Evolutionary conservation across 2,113 vertebrate genomes (phyloP).

Genomic region (Sphaerodactylus townsendi): DNA sequence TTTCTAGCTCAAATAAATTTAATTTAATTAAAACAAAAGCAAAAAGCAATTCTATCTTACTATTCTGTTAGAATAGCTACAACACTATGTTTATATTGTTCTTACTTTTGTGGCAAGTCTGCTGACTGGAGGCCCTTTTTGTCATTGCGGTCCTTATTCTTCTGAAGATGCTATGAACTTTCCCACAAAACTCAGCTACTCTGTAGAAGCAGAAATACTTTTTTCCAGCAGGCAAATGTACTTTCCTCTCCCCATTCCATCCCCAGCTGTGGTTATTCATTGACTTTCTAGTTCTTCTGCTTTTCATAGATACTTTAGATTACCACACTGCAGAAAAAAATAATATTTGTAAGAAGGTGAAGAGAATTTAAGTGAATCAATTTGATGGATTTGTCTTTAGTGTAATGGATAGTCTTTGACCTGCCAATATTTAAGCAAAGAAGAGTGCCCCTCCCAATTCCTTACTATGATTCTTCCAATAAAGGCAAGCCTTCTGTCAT

Average conservation of each 20-base stretch:
- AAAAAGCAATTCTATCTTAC: background rate
- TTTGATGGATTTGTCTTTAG: too few relatives aligned
- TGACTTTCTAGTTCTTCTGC: fast-evolving
- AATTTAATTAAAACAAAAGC: background rate
- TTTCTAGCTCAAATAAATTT: background rate
- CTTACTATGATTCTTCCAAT: background rate
- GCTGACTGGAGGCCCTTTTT: too few relatives aligned
- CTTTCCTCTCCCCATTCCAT: background rate
- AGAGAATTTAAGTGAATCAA: background rate
- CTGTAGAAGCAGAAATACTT: background rate
- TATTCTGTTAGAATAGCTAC: background rate
- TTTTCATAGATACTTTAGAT: background rate
- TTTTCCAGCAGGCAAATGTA: background rate
- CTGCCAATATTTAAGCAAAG: too few relatives aligned
- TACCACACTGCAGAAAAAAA: background rate
- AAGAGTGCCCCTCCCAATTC: background rate
- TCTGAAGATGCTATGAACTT: background rate
- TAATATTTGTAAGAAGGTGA: background rate
- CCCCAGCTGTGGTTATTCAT: background rate
- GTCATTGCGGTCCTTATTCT: background rate
- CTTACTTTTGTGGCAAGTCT: background rate
- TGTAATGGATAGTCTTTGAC: too few relatives aligned
- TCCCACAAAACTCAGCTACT: background rate
- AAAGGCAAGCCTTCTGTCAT: background rate
- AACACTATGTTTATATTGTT: background rate